phyloP scores from a whole-genome alignment of 1,140 invertebrate species.

The Aphidius gifuensis region DNA sequence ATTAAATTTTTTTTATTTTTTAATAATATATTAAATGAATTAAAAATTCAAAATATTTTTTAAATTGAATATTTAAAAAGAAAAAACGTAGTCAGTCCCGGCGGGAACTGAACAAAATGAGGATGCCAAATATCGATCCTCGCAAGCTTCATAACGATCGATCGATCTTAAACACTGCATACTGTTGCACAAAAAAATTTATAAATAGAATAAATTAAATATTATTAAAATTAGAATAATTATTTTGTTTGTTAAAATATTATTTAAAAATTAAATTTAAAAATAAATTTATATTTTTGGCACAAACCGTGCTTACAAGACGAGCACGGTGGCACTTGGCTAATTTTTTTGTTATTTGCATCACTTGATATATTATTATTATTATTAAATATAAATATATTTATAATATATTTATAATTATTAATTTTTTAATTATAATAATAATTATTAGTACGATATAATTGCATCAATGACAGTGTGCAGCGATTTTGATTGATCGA shows the following conservation, averaged over 20 bases:
- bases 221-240: constrained; percentile 9
- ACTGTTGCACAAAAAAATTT: constrained; percentile 24
- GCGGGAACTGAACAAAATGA: constrained; percentile 15
- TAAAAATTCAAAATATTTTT: background rate
- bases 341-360: background rate
- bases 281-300: no score
- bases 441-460: constrained; percentile 8
- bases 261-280: no score
- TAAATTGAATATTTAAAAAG: background rate
- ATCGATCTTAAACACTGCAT: constrained; percentile 33
- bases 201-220: constrained; percentile 10
- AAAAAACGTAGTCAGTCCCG: constrained; percentile 23
- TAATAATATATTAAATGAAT: background rate
- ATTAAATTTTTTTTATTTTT: background rate
- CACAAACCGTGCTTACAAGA: constrained; percentile 15
- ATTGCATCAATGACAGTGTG: constrained; percentile 27
- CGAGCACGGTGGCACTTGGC: constrained; percentile 20
- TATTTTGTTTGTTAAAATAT: no score
- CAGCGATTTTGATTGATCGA: constrained; percentile 31
- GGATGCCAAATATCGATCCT: constrained; percentile 4
- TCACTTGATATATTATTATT: constrained; percentile 8
- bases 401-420: constrained; percentile 2
- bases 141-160: constrained; percentile 26
- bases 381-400: constrained; percentile 11
- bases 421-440: constrained; percentile 10